phyloP scores from a whole-genome alignment of 2,113 vertebrate genomes.

The Tetrao urogallus region DNA sequence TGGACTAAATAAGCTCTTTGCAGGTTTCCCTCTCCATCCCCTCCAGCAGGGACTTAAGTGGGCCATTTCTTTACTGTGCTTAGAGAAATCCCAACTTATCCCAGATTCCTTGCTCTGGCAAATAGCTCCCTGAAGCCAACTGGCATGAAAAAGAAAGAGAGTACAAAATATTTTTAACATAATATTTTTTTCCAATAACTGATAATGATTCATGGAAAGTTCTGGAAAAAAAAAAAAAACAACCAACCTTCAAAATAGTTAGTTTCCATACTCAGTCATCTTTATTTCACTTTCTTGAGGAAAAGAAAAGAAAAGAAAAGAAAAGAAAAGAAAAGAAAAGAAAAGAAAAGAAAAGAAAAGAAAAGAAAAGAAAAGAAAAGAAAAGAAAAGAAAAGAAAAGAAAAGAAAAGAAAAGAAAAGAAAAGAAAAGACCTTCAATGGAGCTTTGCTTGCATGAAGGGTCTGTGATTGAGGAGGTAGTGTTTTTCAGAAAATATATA shows the following conservation, averaged over 20 bases:
- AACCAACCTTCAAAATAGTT: not conserved
- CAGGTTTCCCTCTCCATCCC: not conserved
- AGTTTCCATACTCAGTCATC: constrained; percentile 29
- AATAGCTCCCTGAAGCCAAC: not conserved
- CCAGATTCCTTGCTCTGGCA: not conserved
- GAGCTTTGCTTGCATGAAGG: not conserved
- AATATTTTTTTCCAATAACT: constrained; percentile 44
- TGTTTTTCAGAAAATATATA: not conserved
- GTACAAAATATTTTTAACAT: constrained; percentile 18
- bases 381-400: not conserved
- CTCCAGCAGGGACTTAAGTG: not conserved
- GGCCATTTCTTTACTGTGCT: not conserved
- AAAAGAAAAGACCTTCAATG: not conserved
- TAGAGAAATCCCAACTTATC: not conserved
- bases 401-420: not conserved
- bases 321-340: not conserved
- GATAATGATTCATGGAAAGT: constrained; percentile 44
- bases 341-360: not conserved
- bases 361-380: not conserved
- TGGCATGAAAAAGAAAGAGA: not conserved
- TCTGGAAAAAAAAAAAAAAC: not conserved
- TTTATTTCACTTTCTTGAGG: constrained; percentile 28
- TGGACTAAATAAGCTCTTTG: not conserved
- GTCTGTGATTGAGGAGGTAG: not conserved
- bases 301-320: not conserved